Evolutionary conservation across 2,113 vertebrate genomes (phyloP), one percentile per base, ranked within the genome.

Genomic region (Indicator maculatus): DNA sequence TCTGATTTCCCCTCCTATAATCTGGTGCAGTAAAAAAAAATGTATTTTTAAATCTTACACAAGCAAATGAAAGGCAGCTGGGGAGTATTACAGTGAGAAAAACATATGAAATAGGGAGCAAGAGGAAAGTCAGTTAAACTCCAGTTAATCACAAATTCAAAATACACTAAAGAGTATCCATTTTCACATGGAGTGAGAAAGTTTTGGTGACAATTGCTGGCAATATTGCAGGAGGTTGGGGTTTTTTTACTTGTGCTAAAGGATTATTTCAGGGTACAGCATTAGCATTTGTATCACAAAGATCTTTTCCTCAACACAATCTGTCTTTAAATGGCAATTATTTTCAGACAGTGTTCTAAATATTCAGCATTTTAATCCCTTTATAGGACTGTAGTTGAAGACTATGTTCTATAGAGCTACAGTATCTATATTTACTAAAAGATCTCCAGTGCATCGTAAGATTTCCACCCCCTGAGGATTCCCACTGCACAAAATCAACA

Each of bases 61-160:
- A 91, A 86, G 53, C 50, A 72, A 89, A 90, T 74, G 59, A 74
- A 94, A 95, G 17, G 60, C 61, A 93, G 67, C 60, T 86, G 47
- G 12, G 8, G 16, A 83, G 1, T 41, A 60, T 9, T 89, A 21
- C 47, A 69, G 23, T 47, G 21, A 86, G 41, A 59, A 53, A 60
- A 72, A 45, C 6, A 8, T 39, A 52, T n/a, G 77, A 77, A 87
- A 69, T 15, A n/a, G 7, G 18, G 33, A 74, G 6, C 60, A 58
- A 26, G 11, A 69, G 8, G 4, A 39, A 85, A 92, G 33, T 44
- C 16, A 55, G 53, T 61, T 86, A 82, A 95, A 94, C 59, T 6
- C 8, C 14, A 64, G 18, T 33, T 55, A 76, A 89, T 27, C 0
- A 0, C 83, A 9, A 65, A 87, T 26, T 75, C 72, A 67, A 83